Base-by-base conservation (phyloP, 1,140 invertebrate species). In the Tenebrio molitor region DNA sequence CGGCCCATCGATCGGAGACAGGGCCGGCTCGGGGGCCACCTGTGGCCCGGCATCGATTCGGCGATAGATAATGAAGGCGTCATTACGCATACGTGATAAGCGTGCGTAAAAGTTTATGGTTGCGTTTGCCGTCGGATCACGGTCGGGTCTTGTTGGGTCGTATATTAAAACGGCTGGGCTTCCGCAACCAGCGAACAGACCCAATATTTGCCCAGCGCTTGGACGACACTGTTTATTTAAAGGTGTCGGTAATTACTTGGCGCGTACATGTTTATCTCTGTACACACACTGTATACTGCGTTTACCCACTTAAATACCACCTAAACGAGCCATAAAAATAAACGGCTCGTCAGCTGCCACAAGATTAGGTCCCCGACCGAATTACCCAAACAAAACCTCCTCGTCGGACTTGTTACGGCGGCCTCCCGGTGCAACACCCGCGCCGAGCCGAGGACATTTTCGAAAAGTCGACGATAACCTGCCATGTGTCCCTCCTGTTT, bases 311-410 rank as follows among this genome's bases (percentile, higher is more conserved):
- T 73, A 73, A 75, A 67, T 64, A 70, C 75, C 42, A 70, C 70
- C 62, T 71, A 71, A 74, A 76, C 72, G 72, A 53, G 68, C 74
- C 74, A 76, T 76, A 76, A 76, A 74, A 76, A 75, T 75, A 75
- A 75, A 76, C 58, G 63, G 66, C 50, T 67, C 63, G 65, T 71
- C 74, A 74, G 72, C 72, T 73, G 74, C 69, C 50, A 58, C 50
- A 58, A 58, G 50, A 58, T 58, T 58, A 58, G 50, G 50, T 58
- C 50, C 50, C 50, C 50, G 50, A 58, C 50, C 50, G 50, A 58
- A 58, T 58, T 58, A 58, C 50, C 50, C 50, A 58, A 58, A 58
- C 50, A 58, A 58, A 58, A 58, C 50, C 36, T 58, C 17, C 19
- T 50, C 12, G 14, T 23, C 25, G 5, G 12, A 58, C 50, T 29